Base-by-base conservation (phyloP, 2,113 vertebrate genomes). In the Tonatia bakeri region DNA sequence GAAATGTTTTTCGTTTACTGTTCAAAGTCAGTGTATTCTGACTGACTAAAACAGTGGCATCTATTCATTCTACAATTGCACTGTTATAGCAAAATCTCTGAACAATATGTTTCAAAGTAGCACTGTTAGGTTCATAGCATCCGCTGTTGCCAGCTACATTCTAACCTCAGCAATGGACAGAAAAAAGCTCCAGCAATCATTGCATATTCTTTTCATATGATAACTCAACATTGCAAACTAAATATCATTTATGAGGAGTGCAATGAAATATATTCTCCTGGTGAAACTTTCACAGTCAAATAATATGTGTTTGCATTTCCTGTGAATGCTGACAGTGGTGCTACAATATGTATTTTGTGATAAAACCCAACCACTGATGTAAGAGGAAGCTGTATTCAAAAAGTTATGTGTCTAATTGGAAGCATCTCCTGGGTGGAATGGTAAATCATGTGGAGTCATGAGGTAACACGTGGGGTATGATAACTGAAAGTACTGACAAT, bases 31-130 rank as follows among this genome's bases (percentile, higher is more conserved):
- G 33, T 65, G 28, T n/a, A 83, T 54, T 75, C 0, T 45, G 43
- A 76, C 17, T 93, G 56, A 50, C 7, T 81, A 26, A 85, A 81
- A 81, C 22, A 94, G 56, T 64, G 43, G 31, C 24, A 0, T 19
- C 50, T 94, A 56, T 76, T 14, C 83, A 50, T 67, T 96, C 87
- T 59, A 36, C 26, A 90, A 64, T 65, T 15, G 33, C 31, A 85
- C 20, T 11, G 56, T 88, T 90, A 24, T 22, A 52, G 47, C 0
- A 15, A 84, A 81, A 90, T 89, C 45, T 93, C 81, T 1, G 0
- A 96, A 93, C 93, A 87, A 83, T 95, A 95, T 65, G 90, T 77
- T 94, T 95, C 52, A 94, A 94, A 70, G 65, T 31, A 90, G 80
- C 65, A 56, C 80, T 47, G 82, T 87, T 70, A 5, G 13, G 12